A percentile compares a stretch with the other conserved stretches of the same genome.
These are phyloP conservation scores for Adela reaumurella DNA, from an alignment of 2,888 invertebrate species.

Conservation along the genomic window DNA sequence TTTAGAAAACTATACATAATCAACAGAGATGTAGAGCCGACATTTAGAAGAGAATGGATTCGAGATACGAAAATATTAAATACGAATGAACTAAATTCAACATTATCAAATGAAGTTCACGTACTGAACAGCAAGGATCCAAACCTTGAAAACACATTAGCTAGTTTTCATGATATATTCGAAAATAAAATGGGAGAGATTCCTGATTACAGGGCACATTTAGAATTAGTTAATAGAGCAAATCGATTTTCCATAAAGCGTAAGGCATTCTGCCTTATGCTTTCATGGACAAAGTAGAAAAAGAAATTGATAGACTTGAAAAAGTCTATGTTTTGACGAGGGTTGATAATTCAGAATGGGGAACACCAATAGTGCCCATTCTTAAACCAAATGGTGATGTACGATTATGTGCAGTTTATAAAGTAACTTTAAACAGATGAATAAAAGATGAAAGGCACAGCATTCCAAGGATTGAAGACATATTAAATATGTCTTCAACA, in stretches of 20 bases:
- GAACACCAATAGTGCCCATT: conserved; percentile 9
- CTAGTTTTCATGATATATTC: too few relatives aligned
- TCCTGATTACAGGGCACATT: conserved; percentile 6
- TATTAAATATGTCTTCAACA: too few relatives aligned
- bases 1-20: conserved; percentile 3
- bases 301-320: conserved; percentile 9
- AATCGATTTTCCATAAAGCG: conserved; percentile 3
- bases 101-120: too few relatives aligned
- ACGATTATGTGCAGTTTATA: conserved; percentile 10
- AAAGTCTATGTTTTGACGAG: conserved; percentile 9
- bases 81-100: background rate
- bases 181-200: conserved; percentile 1
- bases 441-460: conserved; percentile 7
- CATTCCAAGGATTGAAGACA: conserved; percentile 10
- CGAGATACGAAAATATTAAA: conserved; percentile 6
- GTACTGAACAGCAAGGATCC: too few relatives aligned
- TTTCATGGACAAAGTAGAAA: conserved; percentile 7
- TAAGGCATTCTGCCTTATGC: conserved; percentile 7
- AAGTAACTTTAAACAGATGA: conserved; percentile 7
- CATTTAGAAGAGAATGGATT: conserved; percentile 10
- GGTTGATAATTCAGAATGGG: conserved; percentile 11
- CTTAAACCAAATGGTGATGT: conserved; percentile 7
- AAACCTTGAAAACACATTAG: too few relatives aligned
- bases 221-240: conserved; percentile 5
- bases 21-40: conserved; percentile 1